Evolutionary conservation across 2,113 vertebrate genomes (phyloP), one percentile per base, ranked within the genome.

Genomic region (Rhagologus leucostigma): DNA sequence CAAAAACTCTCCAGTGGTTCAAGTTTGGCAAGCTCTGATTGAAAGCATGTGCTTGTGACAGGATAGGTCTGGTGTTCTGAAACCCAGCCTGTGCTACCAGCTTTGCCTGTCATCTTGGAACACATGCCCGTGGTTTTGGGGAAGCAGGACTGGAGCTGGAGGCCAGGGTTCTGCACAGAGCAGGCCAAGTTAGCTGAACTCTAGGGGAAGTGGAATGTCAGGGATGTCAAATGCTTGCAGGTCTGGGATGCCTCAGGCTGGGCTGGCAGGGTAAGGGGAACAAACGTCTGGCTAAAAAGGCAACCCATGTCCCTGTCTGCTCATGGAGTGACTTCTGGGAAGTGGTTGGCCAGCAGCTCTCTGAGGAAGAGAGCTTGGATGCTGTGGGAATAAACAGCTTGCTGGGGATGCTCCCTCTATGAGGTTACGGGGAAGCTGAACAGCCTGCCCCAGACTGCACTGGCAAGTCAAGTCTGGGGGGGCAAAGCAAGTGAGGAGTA

Each of bases 41-140:
- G 77, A 33, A 94, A 64, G 59, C 93, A 83, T 11, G 26, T 94
- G 85, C 53, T 70, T 57, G 68, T 96, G 85, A 97, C 60, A 77
- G 87, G 87, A 84, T 60, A 32, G 59, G 46, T 44, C 91, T 95
- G 95, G 70, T 87, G 20, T 42, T 94, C 74, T 90, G 59, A 76
- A 76, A 5, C n/a, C 5, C 11, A 78, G 73, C 49, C 76, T 83
- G 87, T 30, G 59, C 85, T 93, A 88, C 95, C 94, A 86, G 83
- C 76, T 80, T 62, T 90, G 83, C 68, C 71, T 93, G 1, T 30
- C 3, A 17, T 16, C 37, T 68, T 79, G 55, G 52, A 87, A 49
- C 62, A 17, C 17, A 1, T 0, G 16, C 39, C 80, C 1, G 0
- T 3, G 10, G 8, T n/a, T 74, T 27, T n/a, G 87, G 50, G 63